Conservation (phyloP, 2,797 vertebrate genomes). For the Sebastes dallii region DNA sequence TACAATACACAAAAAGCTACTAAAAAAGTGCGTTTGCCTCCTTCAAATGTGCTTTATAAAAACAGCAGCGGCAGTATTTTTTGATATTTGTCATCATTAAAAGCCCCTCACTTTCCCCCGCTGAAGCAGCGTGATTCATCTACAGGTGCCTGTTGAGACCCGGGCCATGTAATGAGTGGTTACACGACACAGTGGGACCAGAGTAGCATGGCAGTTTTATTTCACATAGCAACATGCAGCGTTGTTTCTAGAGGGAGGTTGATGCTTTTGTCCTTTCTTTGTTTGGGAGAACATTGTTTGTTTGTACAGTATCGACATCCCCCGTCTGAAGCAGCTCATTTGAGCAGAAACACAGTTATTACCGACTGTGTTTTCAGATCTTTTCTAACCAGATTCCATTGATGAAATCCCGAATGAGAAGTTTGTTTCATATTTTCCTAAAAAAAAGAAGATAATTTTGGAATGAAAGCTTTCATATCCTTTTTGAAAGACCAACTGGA, state of each 20-base stretch:
- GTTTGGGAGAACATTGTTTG: neutral
- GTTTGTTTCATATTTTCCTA: neutral
- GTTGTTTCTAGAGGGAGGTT: neutral
- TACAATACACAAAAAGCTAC: neutral
- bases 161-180: conserved; percentile 20
- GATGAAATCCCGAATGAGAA: neutral
- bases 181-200: conserved; percentile 18
- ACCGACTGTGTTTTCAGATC: neutral
- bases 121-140: conserved; percentile 12
- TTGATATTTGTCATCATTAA: neutral
- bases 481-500: neutral
- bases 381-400: neutral
- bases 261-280: conserved; percentile 5
- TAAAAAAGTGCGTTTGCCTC: neutral
- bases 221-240: conserved; percentile 26
- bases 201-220: conserved; percentile 29
- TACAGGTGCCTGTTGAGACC: conserved; percentile 35
- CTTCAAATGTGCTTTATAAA: neutral
- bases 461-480: neutral
- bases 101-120: accelerated
- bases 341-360: neutral
- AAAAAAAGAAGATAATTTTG: neutral
- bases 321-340: neutral
- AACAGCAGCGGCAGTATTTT: neutral
- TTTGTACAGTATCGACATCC: neutral